Conservation (phyloP, 2,113 vertebrate species). For the Brachyhypopomus occidentalis region DNA sequence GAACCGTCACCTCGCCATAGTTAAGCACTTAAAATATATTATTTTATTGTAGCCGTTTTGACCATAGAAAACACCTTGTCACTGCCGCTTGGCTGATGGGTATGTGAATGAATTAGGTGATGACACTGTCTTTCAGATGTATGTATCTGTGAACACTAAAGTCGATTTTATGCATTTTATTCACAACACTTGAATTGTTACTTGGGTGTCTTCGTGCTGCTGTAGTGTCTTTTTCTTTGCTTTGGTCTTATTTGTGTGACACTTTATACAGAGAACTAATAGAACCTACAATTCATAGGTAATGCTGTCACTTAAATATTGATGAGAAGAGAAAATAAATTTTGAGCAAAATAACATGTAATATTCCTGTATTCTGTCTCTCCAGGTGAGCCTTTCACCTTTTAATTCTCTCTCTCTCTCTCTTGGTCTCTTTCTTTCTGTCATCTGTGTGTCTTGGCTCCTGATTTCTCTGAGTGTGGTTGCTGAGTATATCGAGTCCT, state of each 20-base stretch:
- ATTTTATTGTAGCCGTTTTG: not conserved
- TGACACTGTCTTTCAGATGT: not conserved
- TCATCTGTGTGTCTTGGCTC: not conserved
- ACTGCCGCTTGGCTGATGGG: not conserved
- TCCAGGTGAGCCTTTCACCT: not conserved
- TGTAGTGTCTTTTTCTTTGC: not conserved
- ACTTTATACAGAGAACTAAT: not conserved
- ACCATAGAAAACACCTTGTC: not conserved
- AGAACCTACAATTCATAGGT: not conserved
- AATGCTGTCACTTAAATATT: not conserved
- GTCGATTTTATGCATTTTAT: not conserved
- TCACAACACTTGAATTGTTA: not conserved
- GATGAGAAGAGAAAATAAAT: not conserved
- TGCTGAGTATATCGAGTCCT: constrained; percentile 14
- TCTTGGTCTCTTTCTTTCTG: not conserved
- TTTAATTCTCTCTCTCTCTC: constrained; percentile 5
- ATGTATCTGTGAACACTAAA: not conserved
- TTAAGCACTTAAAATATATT: not conserved
- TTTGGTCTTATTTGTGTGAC: not conserved
- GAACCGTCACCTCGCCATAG: not conserved
- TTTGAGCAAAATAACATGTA: not conserved
- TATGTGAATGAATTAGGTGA: not conserved
- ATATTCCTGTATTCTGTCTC: not conserved
- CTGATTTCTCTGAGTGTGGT: constrained; percentile 3
- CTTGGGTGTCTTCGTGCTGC: not conserved